Conservation (phyloP, 2,888 invertebrate genomes). For the Drosophila putrida region DNA sequence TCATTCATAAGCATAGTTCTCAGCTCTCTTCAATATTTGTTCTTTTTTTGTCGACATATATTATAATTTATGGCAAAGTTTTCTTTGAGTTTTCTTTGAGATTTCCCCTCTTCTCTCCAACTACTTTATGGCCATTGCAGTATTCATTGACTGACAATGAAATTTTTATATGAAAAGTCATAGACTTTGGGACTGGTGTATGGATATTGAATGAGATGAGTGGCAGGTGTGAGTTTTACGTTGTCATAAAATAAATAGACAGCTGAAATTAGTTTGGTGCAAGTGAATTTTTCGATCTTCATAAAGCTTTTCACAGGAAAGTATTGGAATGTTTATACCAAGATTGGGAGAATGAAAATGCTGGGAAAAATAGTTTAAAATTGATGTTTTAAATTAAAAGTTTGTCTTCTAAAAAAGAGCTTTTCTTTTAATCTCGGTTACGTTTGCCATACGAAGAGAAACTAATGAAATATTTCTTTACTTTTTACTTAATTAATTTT, state of each 20-base stretch:
- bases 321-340: neutral
- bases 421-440: neutral
- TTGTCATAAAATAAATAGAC: conserved; percentile 24
- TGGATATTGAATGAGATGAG: conserved; percentile 23
- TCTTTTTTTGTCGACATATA: conserved; percentile 22
- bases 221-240: conserved; percentile 44
- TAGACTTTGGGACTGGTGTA: conserved; percentile 16
- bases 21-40: conserved; percentile 28
- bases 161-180: conserved; percentile 31
- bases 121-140: conserved; percentile 28
- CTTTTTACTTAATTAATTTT: too few relatives aligned
- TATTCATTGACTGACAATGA: conserved; percentile 37
- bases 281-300: conserved; percentile 52
- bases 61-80: conserved; percentile 39
- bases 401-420: neutral
- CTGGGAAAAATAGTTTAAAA: neutral
- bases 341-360: neutral
- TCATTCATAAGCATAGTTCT: conserved; percentile 66
- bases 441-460: too few relatives aligned
- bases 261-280: neutral
- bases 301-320: conserved; percentile 45
- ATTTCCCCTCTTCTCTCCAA: conserved; percentile 15
- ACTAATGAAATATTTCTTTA: too few relatives aligned
- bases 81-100: conserved; percentile 22
- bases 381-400: neutral